phyloP scores from a whole-genome alignment of 2,113 vertebrate genomes.

The Pedetes capensis region DNA sequence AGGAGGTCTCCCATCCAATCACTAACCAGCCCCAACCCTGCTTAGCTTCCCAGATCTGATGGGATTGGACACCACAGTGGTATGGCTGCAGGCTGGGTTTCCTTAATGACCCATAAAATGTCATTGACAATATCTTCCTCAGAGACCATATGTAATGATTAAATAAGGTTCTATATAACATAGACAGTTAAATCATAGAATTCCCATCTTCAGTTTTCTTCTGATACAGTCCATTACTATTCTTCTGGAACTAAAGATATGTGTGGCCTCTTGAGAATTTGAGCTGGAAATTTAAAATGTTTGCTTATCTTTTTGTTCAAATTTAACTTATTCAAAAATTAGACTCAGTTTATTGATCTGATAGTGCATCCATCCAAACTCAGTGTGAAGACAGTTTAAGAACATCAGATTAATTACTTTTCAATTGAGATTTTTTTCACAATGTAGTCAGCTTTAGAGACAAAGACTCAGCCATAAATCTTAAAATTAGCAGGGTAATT shows the following conservation, averaged over 20 bases:
- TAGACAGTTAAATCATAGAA: background rate
- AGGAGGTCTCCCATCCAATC: too few species aligned
- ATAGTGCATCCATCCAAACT: background rate
- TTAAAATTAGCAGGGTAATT: conserved; percentile 41
- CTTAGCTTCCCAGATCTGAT: too few species aligned
- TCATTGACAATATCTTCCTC: background rate
- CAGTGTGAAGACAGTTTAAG: background rate
- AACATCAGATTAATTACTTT: conserved; percentile 41
- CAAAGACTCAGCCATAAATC: conserved; percentile 39
- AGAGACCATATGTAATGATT: background rate
- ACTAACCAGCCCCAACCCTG: too few species aligned
- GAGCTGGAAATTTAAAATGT: conserved; percentile 2
- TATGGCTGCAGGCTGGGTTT: too few species aligned
- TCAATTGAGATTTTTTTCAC: background rate
- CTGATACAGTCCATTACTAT: background rate
- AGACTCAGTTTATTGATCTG: background rate
- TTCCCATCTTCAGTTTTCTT: background rate
- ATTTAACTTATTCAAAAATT: conserved; percentile 4
- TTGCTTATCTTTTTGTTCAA: background rate
- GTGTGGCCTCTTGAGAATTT: background rate
- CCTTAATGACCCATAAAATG: background rate
- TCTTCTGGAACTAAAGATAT: conserved; percentile 23
- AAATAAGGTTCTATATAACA: background rate
- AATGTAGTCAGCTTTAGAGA: background rate
- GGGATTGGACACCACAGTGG: too few species aligned